phyloP scores from a whole-genome alignment of 2,797 vertebrate species.

The Eulemur albifrons region DNA sequence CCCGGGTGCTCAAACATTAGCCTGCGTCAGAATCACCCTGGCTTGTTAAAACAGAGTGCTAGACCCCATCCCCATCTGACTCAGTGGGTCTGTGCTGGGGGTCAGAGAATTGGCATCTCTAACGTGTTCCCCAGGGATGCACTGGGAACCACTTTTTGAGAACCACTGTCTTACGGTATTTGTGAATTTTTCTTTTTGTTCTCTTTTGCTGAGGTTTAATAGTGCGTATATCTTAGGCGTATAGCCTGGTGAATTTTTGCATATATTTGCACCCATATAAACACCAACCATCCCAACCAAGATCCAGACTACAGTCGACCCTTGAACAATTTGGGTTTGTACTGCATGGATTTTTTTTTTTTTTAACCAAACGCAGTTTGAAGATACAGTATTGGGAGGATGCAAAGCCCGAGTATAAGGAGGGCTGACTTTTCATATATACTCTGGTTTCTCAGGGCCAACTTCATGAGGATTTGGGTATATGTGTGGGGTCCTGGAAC shows the following conservation, averaged over 20 bases:
- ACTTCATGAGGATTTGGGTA: not conserved
- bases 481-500: not conserved
- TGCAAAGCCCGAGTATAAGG: not conserved
- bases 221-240: not conserved
- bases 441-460: accelerated
- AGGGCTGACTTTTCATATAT: not conserved
- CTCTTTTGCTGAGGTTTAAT: not conserved
- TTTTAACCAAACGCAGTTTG: not conserved
- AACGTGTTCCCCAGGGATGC: not conserved
- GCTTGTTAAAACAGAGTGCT: not conserved
- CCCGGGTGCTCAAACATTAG: not conserved
- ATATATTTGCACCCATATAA: not conserved
- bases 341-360: not conserved
- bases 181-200: not conserved
- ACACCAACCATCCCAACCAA: not conserved
- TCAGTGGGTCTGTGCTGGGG: not conserved
- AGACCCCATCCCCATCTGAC: too few relatives aligned
- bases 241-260: not conserved
- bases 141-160: not conserved
- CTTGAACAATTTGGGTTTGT: not conserved
- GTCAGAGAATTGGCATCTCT: not conserved
- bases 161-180: not conserved
- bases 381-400: not conserved
- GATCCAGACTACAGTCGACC: not conserved
- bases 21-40: not conserved